Conservation (phyloP, 1,140 invertebrate species). For the Octopus sinensis region DNA sequence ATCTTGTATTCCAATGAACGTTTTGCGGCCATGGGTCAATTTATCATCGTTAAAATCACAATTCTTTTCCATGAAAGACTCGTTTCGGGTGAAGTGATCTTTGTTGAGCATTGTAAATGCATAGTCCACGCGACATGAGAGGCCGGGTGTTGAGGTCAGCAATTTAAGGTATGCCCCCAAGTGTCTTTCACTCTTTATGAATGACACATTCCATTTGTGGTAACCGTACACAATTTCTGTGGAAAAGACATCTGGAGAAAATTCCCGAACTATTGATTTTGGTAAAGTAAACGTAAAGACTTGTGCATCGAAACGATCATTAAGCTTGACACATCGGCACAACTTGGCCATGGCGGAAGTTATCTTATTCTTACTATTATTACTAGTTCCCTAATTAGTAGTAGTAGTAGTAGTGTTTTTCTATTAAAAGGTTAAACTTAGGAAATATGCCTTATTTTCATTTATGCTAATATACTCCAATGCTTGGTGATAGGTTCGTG, state of each 20-base stretch:
- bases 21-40: constrained; percentile 74
- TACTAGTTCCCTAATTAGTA: background rate
- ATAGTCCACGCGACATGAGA: constrained; percentile 70
- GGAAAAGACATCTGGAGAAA: constrained; percentile 60
- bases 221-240: constrained; percentile 83
- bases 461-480: background rate
- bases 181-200: constrained; percentile 75
- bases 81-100: constrained; percentile 79
- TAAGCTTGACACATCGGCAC: constrained; percentile 78
- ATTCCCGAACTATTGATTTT: constrained; percentile 38
- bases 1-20: constrained; percentile 76
- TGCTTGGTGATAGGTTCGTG: background rate
- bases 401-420: background rate
- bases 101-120: constrained; percentile 80
- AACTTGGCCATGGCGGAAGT: constrained; percentile 71
- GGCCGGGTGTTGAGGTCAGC: constrained; percentile 70
- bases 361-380: background rate
- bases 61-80: constrained; percentile 74
- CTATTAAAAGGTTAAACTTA: background rate
- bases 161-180: constrained; percentile 79
- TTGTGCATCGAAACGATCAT: constrained; percentile 79
- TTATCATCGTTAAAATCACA: constrained; percentile 72
- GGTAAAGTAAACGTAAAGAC: constrained; percentile 61
- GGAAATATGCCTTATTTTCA: background rate
- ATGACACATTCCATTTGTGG: constrained; percentile 83